Conservation (phyloP, 2,113 vertebrate species). For the Azemiops feae region DNA sequence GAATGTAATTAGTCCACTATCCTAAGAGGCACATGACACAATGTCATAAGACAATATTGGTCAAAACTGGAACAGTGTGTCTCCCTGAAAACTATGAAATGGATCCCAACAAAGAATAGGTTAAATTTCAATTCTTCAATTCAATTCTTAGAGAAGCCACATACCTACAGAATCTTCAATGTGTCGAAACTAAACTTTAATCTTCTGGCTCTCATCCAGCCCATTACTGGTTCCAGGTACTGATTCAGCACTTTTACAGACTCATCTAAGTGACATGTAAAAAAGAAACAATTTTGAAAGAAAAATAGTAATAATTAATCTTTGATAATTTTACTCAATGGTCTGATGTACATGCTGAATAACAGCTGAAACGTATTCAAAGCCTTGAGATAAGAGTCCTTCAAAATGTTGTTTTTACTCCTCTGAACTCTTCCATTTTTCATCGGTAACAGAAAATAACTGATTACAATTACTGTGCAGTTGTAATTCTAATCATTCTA, state of each 20-base stretch:
- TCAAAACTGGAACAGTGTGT: background rate
- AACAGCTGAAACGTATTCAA: background rate
- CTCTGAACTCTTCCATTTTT: background rate
- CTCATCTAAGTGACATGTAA: background rate
- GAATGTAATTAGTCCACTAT: background rate
- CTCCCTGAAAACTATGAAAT: background rate
- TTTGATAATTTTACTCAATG: background rate
- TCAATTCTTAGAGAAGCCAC: background rate
- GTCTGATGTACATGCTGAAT: background rate
- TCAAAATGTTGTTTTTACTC: background rate
- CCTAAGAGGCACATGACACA: background rate
- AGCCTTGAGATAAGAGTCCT: background rate
- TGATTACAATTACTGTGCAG: background rate
- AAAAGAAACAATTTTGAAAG: background rate
- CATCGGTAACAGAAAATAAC: background rate
- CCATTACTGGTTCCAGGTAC: background rate
- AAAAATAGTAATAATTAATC: background rate
- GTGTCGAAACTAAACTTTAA: background rate
- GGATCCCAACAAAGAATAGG: background rate
- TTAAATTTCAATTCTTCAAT: background rate
- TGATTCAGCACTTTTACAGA: background rate
- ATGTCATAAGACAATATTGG: background rate
- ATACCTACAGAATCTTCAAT: background rate
- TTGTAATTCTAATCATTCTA: background rate
- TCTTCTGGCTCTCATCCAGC: background rate